Base-by-base conservation (phyloP, 1,140 invertebrate species). In the Solenopsis fugax region DNA sequence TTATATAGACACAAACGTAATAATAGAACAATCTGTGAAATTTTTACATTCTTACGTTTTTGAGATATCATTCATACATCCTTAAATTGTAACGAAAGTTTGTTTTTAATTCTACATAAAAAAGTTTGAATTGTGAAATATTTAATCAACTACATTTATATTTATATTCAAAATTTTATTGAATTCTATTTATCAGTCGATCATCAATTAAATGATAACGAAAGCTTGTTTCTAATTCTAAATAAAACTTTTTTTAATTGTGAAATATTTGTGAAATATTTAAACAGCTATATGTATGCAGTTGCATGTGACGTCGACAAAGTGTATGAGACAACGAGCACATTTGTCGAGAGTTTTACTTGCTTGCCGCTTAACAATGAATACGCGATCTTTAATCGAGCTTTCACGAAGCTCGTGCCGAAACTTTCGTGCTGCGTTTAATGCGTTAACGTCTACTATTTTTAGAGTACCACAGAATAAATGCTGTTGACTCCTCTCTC, bases 381-480 rank as follows among this genome's bases (percentile, higher is more conserved):
- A 56, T 16, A 4, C 4, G 13, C 6, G 45, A 18, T 24, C 34
- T 45, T 45, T 72, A 45, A 56, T 45, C 45, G 12, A 56, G 18
- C 34, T 71, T 45, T 48, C 18, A 37, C 10, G 18, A 50, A 58
- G 34, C 54, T 82, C 12, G 45, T 41, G 21, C 21, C 18, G 5
- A 72, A 58, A 73, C 18, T 50, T 12, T 50, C 18, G 12, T 13
- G 37, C 18, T n/a, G 45, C 21, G 9, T 7, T 73, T 50, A 77
- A 76, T 45, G n/a, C 10, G 48, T 48, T 50, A 37, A 34, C n/a
- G 13, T 45, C 21, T 29, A 29, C 37, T 73, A 84, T 50, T 84
- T 84, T 75, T 75, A 84, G 21, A 69, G 6, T 18, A n/a, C 13
- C n/a, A 24, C 34, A 18, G 50, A 60, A 82, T 58, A 73, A 73